These are phyloP conservation scores for Rhinichthys osculus DNA, from an alignment of 2,797 vertebrate species.

Conservation along the genomic window DNA sequence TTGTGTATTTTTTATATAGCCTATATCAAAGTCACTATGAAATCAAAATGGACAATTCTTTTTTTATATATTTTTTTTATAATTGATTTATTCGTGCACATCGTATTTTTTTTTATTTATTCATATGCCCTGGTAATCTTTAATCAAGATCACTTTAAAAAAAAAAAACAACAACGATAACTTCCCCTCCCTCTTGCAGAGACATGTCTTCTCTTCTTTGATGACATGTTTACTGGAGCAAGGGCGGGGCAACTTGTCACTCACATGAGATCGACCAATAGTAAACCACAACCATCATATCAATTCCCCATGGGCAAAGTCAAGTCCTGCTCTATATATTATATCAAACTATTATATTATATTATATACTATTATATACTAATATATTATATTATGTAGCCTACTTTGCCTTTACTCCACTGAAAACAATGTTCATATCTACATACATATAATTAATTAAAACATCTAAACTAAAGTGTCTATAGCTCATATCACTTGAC, in stretches of 20 bases:
- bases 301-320: not conserved
- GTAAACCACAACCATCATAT: not conserved
- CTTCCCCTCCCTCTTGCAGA: too few relatives aligned
- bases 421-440: not conserved
- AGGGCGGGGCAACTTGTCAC: too few relatives aligned
- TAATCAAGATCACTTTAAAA: too few relatives aligned
- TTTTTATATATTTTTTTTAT: not conserved
- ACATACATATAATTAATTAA: not conserved
- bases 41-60: not conserved
- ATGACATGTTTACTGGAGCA: too few relatives aligned
- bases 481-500: not conserved
- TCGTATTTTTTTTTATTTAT: not conserved
- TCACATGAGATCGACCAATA: not conserved
- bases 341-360: too few relatives aligned
- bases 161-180: too few relatives aligned
- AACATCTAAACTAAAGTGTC: not conserved
- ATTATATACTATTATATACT: too few relatives aligned
- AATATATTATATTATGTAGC: fast-evolving
- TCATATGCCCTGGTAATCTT: not conserved
- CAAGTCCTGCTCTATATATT: too few relatives aligned
- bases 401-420: not conserved
- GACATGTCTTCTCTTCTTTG: too few relatives aligned
- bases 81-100: not conserved
- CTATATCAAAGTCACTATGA: too few relatives aligned
- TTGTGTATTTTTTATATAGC: too few relatives aligned